These are phyloP conservation scores for Falco concolor DNA, from an alignment of 2,797 vertebrate species.

Conservation along the genomic window DNA sequence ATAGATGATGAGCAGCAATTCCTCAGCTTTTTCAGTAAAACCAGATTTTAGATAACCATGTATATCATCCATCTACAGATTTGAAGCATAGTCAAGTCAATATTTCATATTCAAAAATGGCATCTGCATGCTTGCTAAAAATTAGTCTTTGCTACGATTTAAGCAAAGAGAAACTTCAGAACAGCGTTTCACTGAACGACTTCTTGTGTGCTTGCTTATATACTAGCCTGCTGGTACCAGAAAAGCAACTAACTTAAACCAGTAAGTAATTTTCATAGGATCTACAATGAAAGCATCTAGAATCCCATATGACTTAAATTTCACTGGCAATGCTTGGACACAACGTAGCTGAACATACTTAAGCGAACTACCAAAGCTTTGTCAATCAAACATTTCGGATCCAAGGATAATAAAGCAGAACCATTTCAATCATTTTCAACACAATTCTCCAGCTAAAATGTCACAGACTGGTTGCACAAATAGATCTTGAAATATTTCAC, in stretches of 20 bases:
- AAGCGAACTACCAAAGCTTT: background rate
- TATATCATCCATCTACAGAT: background rate
- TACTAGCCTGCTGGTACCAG: background rate
- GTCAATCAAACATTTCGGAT: background rate
- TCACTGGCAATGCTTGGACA: background rate
- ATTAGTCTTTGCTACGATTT: background rate
- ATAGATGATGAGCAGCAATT: background rate
- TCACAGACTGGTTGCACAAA: background rate
- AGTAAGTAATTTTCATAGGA: background rate
- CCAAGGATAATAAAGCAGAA: background rate
- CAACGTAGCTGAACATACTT: background rate
- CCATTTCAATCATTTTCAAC: background rate
- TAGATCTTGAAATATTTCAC: background rate
- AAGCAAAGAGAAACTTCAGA: background rate
- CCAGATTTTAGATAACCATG: background rate
- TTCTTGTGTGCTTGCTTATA: background rate
- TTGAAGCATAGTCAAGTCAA: background rate
- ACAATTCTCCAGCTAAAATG: background rate
- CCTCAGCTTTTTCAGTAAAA: background rate
- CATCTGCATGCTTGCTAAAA: background rate
- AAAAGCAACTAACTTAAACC: background rate
- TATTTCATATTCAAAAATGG: background rate
- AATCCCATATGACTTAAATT: background rate
- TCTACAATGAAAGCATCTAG: background rate
- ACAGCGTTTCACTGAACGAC: background rate